A percentile compares a stretch with the other conserved stretches of the same genome.
These are phyloP conservation scores for Nothura maculosa DNA, from an alignment of 2,797 vertebrate species.

Conservation along the genomic window DNA sequence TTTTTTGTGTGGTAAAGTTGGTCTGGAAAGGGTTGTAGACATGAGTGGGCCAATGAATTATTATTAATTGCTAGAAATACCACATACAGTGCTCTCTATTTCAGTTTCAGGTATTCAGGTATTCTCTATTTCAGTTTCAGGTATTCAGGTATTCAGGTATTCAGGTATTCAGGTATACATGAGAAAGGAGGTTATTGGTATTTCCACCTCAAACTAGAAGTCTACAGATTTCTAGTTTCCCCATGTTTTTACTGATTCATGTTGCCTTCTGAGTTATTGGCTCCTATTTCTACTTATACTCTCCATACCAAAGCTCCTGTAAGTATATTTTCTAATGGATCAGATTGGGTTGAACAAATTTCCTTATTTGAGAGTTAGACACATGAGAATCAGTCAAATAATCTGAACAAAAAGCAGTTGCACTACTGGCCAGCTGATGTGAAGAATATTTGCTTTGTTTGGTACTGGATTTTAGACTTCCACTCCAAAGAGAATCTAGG, in stretches of 20 bases:
- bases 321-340: constrained; percentile 13
- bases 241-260: constrained; percentile 19
- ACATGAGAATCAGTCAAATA: constrained; percentile 2
- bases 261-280: constrained; percentile 4
- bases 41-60: neutral
- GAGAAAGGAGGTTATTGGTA: neutral
- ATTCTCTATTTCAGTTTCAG: too few relatives aligned
- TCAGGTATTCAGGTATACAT: too few relatives aligned
- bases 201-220: neutral
- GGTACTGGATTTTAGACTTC: neutral
- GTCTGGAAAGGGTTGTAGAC: neutral
- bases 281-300: constrained; percentile 30
- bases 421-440: neutral
- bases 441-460: neutral
- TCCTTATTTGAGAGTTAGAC: constrained; percentile 29
- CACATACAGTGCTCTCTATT: neutral
- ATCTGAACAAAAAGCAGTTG: neutral
- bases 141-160: too few relatives aligned
- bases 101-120: too few relatives aligned
- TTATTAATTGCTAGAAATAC: neutral
- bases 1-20: neutral
- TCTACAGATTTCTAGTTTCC: neutral
- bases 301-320: neutral
- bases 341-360: constrained; percentile 5
- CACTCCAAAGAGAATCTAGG: neutral